phyloP scores from a whole-genome alignment of 2,113 vertebrate species.

The Scartelaos histophorus region DNA sequence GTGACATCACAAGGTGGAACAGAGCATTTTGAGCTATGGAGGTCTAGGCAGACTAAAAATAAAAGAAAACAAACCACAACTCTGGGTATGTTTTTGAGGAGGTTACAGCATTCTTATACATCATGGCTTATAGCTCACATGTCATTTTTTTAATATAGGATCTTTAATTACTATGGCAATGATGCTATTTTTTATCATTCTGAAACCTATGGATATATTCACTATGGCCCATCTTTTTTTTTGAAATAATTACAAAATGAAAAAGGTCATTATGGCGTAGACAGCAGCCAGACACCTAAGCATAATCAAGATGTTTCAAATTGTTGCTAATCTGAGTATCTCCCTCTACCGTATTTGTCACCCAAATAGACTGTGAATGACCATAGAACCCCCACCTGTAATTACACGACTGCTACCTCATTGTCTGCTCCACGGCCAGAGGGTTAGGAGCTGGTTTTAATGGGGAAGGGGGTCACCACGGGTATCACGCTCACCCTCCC shows the following conservation, averaged over 20 bases:
- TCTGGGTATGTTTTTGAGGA: too few relatives aligned
- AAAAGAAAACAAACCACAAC: too few relatives aligned
- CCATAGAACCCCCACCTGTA: conserved; percentile 19
- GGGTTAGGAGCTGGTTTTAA: conserved; percentile 13
- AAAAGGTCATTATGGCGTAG: background rate
- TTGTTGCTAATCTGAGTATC: background rate
- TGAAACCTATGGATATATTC: too few relatives aligned
- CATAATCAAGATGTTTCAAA: background rate
- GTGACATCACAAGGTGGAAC: too few relatives aligned
- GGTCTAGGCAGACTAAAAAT: too few relatives aligned
- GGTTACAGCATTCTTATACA: too few relatives aligned
- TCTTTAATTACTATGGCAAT: too few relatives aligned
- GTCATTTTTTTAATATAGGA: too few relatives aligned
- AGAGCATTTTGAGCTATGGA: too few relatives aligned
- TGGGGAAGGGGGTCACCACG: conserved; percentile 29
- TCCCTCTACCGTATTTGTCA: background rate
- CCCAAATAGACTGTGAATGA: background rate
- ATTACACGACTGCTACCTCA: conserved; percentile 44
- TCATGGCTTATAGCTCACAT: too few relatives aligned
- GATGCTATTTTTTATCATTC: too few relatives aligned
- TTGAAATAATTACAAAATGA: background rate
- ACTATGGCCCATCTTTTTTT: too few relatives aligned
- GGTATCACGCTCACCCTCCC: conserved; percentile 41
- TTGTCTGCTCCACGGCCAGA: conserved; percentile 20
- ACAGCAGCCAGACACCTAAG: background rate